phyloP scores from a whole-genome alignment of 2,888 invertebrate species.

The Idaea aversata region DNA sequence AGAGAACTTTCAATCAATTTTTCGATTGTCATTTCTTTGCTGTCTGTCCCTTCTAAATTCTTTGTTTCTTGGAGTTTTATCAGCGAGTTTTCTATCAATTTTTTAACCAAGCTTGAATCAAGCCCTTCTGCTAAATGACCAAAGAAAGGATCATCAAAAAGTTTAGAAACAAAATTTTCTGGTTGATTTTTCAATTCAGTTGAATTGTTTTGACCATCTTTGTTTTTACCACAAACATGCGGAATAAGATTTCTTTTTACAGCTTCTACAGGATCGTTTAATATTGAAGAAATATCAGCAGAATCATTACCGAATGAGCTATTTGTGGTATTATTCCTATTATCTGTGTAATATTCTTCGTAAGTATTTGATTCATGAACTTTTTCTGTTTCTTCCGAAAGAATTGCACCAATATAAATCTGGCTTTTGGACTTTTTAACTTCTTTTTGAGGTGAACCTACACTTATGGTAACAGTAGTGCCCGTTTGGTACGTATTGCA shows the following conservation, averaged over 20 bases:
- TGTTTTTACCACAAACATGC: slow-evolving; percentile 86
- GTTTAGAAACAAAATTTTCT: slow-evolving; percentile 78
- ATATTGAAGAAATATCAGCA: slow-evolving; percentile 76
- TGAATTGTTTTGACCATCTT: slow-evolving; percentile 35
- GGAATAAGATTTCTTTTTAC: slow-evolving; percentile 87
- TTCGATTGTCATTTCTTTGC: slow-evolving; percentile 69
- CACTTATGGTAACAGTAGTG: slow-evolving; percentile 82
- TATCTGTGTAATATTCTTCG: slow-evolving; percentile 66
- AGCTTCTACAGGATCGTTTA: slow-evolving; percentile 88
- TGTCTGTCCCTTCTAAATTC: slow-evolving; percentile 68
- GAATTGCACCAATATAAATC: slow-evolving; percentile 71
- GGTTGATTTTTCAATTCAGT: slow-evolving; percentile 36
- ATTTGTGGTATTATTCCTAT: slow-evolving; percentile 33
- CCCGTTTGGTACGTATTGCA: slow-evolving; percentile 75
- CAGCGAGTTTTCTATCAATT: slow-evolving; percentile 84
- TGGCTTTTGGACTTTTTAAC: slow-evolving; percentile 72
- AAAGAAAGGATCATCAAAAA: slow-evolving; percentile 83
- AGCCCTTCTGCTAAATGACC: slow-evolving; percentile 82
- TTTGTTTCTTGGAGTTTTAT: slow-evolving; percentile 79
- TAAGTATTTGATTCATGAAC: slow-evolving; percentile 58
- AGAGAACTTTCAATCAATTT: slow-evolving; percentile 76
- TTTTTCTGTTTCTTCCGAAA: slow-evolving; percentile 48
- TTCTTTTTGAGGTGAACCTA: slow-evolving; percentile 74
- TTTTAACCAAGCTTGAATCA: slow-evolving; percentile 82
- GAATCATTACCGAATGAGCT: slow-evolving; percentile 31